phyloP scores from a whole-genome alignment of 2,888 invertebrate genomes.

The Ashinkailepas kermadecensis region DNA sequence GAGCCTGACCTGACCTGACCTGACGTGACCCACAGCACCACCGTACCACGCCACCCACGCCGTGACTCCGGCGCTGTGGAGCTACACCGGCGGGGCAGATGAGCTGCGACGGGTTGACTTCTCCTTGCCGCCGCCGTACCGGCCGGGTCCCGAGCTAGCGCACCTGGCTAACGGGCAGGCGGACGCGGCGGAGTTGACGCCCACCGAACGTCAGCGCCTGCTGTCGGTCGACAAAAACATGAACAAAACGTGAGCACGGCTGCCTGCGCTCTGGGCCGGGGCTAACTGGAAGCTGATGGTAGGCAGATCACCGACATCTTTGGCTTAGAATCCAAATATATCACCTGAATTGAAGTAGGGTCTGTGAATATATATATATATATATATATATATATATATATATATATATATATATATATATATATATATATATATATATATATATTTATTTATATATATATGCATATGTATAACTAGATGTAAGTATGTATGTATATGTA shows the following conservation, averaged over 20 bases:
- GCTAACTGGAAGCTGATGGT: too few species aligned
- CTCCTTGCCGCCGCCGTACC: conserved; percentile 66
- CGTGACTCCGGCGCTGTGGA: conserved; percentile 73
- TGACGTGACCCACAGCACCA: conserved; percentile 53
- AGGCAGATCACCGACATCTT: too few species aligned
- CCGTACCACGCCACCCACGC: conserved; percentile 73
- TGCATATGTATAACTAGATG: too few species aligned
- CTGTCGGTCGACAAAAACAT: conserved; percentile 57
- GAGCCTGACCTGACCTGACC: conserved; percentile 54
- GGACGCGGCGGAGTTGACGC: conserved; percentile 27
- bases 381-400: too few species aligned
- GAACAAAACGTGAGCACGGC: conserved; percentile 50
- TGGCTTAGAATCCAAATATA: too few species aligned
- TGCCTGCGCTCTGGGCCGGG: neutral
- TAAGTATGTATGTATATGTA: too few species aligned
- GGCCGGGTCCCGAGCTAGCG: conserved; percentile 41
- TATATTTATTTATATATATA: too few species aligned
- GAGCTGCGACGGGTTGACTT: conserved; percentile 51
- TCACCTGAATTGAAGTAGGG: too few species aligned
- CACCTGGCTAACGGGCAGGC: conserved; percentile 37
- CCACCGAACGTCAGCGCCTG: conserved; percentile 20
- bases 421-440: too few species aligned
- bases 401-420: too few species aligned
- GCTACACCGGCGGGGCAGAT: conserved; percentile 48
- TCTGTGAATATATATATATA: too few species aligned